Base-by-base conservation (phyloP, 2,113 vertebrate species). In the Notarius quadriscutis region DNA sequence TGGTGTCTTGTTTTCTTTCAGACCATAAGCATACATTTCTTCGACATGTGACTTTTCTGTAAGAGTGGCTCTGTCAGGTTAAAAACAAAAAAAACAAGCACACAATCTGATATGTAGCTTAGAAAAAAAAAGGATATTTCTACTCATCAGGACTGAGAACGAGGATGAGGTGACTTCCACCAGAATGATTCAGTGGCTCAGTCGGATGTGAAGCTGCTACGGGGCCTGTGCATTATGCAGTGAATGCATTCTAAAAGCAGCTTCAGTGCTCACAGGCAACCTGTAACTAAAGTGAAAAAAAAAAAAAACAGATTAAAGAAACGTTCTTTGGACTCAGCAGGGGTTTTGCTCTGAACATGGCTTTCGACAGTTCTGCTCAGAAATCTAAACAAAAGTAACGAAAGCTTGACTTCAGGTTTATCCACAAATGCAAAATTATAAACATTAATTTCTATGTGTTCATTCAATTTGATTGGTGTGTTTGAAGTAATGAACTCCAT, bases 261-360 rank as follows among this genome's bases (percentile, higher is more conserved):
- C 5, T 34, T 72, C 69, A 20, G 8, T 22, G 41, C 41, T 48
- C 18, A 50, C 9, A 50, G 72, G 20, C 20, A 11, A 51, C 48
- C 74, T 53, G 74, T 50, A 77, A 77, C 74, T 51, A n/a, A 77
- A 25, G 1, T n/a, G 22, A n/a, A 25, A 63, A 63, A 63, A 63
- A 63, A 63, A 30, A 41, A 74, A 41, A 77, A 25, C 6, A 10
- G 2, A 12, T 53, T n/a, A n/a, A 53, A 53, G 48, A 25, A 77
- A 77, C 53, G 74, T n/a, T 51, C 74, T 77, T 77, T 53, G 74
- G 48, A 77, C 48, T n/a, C 48, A 14, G 20, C 50, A 77, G 74
- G 48, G 74, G 48, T 11, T 77, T 77, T 51, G 18, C 10, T 50
- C 41, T 74, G 71, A 48, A 74, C 51, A 48, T 74, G 34, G 2